phyloP scores from a whole-genome alignment of 2,797 vertebrate genomes.

The Crocidura indochinensis region DNA sequence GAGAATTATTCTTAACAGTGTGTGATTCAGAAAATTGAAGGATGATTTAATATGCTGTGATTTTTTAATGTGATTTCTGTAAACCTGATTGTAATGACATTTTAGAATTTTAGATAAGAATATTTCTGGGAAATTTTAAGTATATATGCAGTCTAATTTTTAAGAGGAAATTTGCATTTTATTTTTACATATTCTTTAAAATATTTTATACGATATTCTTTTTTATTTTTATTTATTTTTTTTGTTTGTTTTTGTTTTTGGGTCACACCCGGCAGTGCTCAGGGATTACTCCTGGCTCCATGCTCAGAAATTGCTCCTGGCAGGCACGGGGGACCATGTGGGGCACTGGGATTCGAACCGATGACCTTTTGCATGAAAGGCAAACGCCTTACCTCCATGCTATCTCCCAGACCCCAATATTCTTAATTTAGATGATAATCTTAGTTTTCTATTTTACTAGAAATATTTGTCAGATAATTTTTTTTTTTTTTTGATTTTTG shows the following conservation, averaged over 20 bases:
- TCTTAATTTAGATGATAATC: slow-evolving; percentile 33
- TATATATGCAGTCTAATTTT: slow-evolving; percentile 8
- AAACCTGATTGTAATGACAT: slow-evolving; percentile 37
- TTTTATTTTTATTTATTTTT: no score
- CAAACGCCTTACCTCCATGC: no score
- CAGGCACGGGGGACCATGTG: no score
- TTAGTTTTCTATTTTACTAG: slow-evolving; percentile 52
- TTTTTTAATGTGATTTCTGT: slow-evolving; percentile 66
- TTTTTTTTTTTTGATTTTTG: no score
- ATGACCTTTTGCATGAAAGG: no score
- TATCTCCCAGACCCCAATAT: no score
- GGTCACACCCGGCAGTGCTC: no score
- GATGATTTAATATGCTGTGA: slow-evolving; percentile 36
- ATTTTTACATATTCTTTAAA: slow-evolving; percentile 41
- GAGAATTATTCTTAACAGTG: slow-evolving; percentile 45
- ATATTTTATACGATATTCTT: slow-evolving; percentile 56
- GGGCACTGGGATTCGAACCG: no score
- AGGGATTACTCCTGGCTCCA: no score
- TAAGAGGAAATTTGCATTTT: slow-evolving; percentile 61
- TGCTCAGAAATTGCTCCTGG: no score
- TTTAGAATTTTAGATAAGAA: slow-evolving; percentile 62
- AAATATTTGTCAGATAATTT: slow-evolving; percentile 39
- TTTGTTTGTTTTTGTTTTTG: no score
- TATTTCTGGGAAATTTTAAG: slow-evolving; percentile 47
- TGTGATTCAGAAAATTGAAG: slow-evolving; percentile 70